Evolutionary conservation across 2,888 invertebrate genomes (phyloP).

Genomic region (Craniophora ligustri): DNA sequence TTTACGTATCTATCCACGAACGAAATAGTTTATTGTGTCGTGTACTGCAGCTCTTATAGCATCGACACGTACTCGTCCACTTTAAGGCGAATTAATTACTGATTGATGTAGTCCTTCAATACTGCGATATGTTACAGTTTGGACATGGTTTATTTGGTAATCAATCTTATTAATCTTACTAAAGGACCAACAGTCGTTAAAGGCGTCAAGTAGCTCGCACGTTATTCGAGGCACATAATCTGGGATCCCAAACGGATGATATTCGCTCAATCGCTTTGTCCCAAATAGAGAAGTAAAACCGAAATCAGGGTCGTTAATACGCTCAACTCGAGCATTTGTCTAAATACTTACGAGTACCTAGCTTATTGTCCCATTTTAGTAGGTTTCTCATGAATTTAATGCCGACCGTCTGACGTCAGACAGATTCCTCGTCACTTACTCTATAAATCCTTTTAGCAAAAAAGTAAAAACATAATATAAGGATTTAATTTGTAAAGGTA

Average conservation of each 20-base stretch:
- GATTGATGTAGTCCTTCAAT: constrained; percentile 28
- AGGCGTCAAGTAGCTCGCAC: constrained; percentile 41
- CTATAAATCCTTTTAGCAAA: constrained; percentile 25
- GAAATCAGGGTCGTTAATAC: constrained; percentile 44
- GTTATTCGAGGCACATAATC: constrained; percentile 49
- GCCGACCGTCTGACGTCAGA: constrained; percentile 18
- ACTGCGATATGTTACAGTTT: constrained; percentile 30
- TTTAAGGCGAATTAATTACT: constrained; percentile 36
- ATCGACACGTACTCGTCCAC: not conserved
- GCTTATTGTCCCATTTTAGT: constrained; percentile 15
- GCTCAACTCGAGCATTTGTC: constrained; percentile 43
- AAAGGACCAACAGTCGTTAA: constrained; percentile 50
- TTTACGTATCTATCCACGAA: constrained; percentile 10
- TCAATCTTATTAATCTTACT: constrained; percentile 55
- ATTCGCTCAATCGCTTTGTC: constrained; percentile 48
- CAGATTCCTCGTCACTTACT: constrained; percentile 22
- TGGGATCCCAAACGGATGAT: constrained; percentile 49
- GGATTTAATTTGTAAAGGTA: constrained; percentile 17
- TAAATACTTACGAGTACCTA: constrained; percentile 38
- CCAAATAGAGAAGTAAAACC: constrained; percentile 44
- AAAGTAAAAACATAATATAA: constrained; percentile 21
- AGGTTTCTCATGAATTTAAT: constrained; percentile 15
- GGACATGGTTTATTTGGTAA: constrained; percentile 48
- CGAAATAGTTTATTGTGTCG: not conserved
- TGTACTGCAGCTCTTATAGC: not conserved